phyloP scores from a whole-genome alignment of 2,888 invertebrate genomes.

The Melolontha melolontha region DNA sequence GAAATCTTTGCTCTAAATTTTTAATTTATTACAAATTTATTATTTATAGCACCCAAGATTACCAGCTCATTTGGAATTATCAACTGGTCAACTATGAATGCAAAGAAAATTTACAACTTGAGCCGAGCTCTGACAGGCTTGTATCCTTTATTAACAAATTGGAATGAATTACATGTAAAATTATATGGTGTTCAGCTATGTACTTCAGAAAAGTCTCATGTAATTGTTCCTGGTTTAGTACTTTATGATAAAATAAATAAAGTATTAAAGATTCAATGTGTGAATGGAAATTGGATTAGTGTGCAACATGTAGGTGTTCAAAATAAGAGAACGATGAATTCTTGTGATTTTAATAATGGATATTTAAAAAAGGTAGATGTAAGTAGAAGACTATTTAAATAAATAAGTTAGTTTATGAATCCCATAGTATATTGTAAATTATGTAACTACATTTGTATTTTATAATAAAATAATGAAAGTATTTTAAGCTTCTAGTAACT shows the following conservation, averaged over 20 bases:
- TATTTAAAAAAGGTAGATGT: constrained; percentile 74
- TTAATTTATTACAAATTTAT: too few species aligned
- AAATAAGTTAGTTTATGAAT: constrained; percentile 16
- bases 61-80: constrained; percentile 72
- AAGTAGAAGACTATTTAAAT: constrained; percentile 62
- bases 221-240: constrained; percentile 69
- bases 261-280: constrained; percentile 75
- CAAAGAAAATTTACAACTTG: constrained; percentile 76
- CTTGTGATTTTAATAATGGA: constrained; percentile 88
- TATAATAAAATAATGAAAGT: too few species aligned
- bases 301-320: constrained; percentile 75
- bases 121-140: constrained; percentile 77
- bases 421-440: not conserved
- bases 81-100: constrained; percentile 75
- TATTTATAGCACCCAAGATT: constrained; percentile 79
- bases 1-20: constrained; percentile 36
- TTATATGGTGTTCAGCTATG: constrained; percentile 67
- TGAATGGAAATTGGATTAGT: constrained; percentile 73
- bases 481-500: too few species aligned
- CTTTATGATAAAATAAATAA: constrained; percentile 71
- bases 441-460: not conserved
- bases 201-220: constrained; percentile 31
- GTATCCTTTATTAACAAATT: constrained; percentile 73
- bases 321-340: constrained; percentile 79
- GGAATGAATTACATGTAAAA: constrained; percentile 73